Evolutionary conservation across 2,888 invertebrate genomes (phyloP).

Genomic region (Campoplex capitator): DNA sequence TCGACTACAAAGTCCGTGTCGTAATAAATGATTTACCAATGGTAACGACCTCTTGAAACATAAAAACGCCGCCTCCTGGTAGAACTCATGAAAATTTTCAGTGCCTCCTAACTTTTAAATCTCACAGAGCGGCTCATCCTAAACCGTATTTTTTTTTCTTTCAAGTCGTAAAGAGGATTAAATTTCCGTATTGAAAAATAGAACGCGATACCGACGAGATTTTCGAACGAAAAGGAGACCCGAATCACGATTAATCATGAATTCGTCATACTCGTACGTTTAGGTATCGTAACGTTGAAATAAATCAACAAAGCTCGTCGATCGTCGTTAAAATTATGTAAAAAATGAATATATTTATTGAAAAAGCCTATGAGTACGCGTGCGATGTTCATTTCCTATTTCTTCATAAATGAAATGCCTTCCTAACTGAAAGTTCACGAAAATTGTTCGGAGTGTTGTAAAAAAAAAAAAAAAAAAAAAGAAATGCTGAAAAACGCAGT

Average conservation of each 20-base stretch:
- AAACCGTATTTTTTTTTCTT: conserved; percentile 37
- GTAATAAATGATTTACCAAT: background rate
- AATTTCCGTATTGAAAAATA: background rate
- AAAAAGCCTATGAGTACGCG: background rate
- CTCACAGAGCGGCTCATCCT: conserved; percentile 1
- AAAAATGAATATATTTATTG: background rate
- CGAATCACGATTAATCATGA: background rate
- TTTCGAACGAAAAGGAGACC: conserved; percentile 25
- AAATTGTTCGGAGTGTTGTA: background rate
- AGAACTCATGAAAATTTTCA: conserved; percentile 15
- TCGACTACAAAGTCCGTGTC: background rate
- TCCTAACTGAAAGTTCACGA: background rate
- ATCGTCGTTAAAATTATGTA: background rate
- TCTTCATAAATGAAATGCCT: background rate
- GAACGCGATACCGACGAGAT: background rate
- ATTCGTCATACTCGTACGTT: conserved; percentile 9
- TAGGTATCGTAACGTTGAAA: background rate
- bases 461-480: conserved; percentile 16
- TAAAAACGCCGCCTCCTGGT: background rate
- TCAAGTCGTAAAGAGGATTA: conserved; percentile 39
- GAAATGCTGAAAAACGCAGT: background rate
- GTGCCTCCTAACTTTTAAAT: background rate
- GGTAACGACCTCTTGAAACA: background rate
- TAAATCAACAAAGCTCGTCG: background rate
- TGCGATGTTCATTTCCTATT: background rate